Base-by-base conservation (phyloP, 2,888 invertebrate species). In the Meliscaeva auricollis region DNA sequence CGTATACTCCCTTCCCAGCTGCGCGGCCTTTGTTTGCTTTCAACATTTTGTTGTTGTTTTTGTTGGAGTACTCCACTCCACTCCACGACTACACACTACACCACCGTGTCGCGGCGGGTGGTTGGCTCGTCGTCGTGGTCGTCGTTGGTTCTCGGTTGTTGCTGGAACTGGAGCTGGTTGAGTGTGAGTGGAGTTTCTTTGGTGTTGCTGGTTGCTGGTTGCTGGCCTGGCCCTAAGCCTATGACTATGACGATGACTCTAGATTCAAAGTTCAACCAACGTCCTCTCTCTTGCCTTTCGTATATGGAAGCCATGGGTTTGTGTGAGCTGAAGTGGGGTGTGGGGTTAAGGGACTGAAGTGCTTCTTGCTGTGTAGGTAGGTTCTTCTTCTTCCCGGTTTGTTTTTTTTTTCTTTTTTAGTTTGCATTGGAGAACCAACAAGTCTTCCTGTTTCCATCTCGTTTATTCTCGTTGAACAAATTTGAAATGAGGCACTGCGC, bases 381-480 rank as follows among this genome's bases (percentile, higher is more conserved):
- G n/a, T n/a, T 7, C 79, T 75, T 70, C 32, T 50, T 50, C 58
- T 62, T 50, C 54, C 32, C 26, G 3, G 41, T 64, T 62, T 52
- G 20, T 79, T 73, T 68, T 75, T n/a, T 9, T 50, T 69, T 64
- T 35, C 2, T 17, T 54, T 38, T 52, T 22, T 11, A 26, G n/a
- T 52, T 77, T 38, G 70, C 60, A 41, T 52, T 72, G 44, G 38
- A 72, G 60, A 76, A 80, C 84, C 80, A 85, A 85, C 80, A 85
- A 85, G 80, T 85, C 72, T 85, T 85, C 80, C 80, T 80, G 68
- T 76, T 76, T 85, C 46, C 44, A 66, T 85, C 80, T 84, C 80
- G 6, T 75, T 85, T 66, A 8, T 22, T 41, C 75, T 15, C 58
- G 60, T 69, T 62, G 5, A 41, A 9, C 50, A 46, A 35, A 15